phyloP scores from a whole-genome alignment of 1,140 invertebrate genomes.

The Aporrectodea caliginosa region DNA sequence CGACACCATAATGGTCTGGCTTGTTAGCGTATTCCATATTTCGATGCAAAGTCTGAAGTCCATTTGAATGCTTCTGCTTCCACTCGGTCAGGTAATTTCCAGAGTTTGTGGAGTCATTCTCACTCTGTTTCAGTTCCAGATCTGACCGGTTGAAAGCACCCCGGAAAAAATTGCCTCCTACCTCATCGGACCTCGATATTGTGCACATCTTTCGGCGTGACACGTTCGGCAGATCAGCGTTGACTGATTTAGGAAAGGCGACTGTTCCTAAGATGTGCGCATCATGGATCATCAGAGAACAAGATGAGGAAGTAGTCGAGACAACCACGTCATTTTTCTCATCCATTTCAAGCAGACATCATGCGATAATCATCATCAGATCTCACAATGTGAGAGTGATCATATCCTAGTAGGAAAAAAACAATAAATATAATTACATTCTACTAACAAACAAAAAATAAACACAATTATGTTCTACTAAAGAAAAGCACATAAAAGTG shows the following conservation, averaged over 20 bases:
- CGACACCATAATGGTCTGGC: background rate
- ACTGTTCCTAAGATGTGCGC: background rate
- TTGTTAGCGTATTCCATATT: background rate
- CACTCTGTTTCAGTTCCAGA: background rate
- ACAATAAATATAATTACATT: no score
- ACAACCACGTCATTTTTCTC: background rate
- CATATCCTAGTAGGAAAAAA: no score
- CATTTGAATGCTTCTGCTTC: background rate
- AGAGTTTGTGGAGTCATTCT: background rate
- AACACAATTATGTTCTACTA: no score
- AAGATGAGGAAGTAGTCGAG: background rate
- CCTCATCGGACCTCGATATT: background rate
- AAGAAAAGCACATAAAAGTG: no score
- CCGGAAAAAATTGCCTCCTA: background rate
- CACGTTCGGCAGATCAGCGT: background rate
- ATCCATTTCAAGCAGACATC: no score
- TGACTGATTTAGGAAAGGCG: background rate
- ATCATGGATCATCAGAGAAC: background rate
- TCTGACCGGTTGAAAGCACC: background rate
- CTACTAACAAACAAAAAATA: no score
- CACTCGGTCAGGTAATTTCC: background rate
- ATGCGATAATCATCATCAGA: no score
- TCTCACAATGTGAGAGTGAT: no score
- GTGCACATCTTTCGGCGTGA: background rate
- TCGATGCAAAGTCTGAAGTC: background rate